Evolutionary conservation across 2,797 vertebrate genomes (phyloP).

Genomic region (Paedocypris micromegethes): DNA sequence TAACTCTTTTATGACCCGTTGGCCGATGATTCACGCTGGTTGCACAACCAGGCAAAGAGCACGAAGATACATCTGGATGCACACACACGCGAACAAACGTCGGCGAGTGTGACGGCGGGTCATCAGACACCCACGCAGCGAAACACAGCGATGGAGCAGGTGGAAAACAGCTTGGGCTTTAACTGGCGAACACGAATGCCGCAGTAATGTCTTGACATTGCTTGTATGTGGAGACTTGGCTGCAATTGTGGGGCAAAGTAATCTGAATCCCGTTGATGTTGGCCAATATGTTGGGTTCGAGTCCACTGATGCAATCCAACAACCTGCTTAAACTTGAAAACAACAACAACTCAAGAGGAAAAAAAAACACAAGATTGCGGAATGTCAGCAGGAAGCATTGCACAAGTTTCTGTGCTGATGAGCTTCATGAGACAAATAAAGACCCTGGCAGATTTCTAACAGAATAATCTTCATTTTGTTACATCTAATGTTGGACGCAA

Average conservation of each 20-base stretch:
- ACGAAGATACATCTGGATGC: conserved; percentile 19
- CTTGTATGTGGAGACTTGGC: not conserved
- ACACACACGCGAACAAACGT: conserved; percentile 24
- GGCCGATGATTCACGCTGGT: conserved; percentile 51
- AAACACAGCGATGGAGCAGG: not conserved
- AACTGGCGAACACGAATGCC: not conserved
- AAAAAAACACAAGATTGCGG: conserved; percentile 4
- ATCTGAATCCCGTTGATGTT: conserved; percentile 23
- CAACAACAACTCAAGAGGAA: conserved; percentile 1
- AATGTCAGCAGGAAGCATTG: not conserved
- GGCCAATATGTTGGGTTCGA: conserved; percentile 9
- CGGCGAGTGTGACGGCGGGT: conserved; percentile 13
- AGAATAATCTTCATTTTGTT: no score
- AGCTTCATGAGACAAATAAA: no score
- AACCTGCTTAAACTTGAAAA: conserved; percentile 8
- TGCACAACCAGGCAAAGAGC: conserved; percentile 37
- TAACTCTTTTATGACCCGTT: conserved; percentile 51
- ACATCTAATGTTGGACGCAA: no score
- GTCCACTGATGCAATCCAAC: conserved; percentile 15
- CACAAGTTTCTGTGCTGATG: no score
- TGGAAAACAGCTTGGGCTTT: conserved; percentile 1
- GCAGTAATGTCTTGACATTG: not conserved
- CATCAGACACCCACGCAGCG: conserved; percentile 14
- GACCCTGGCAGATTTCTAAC: no score
- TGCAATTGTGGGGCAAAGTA: conserved; percentile 1